Conservation (phyloP, 2,113 vertebrate species). For the Mustela nigripes region DNA sequence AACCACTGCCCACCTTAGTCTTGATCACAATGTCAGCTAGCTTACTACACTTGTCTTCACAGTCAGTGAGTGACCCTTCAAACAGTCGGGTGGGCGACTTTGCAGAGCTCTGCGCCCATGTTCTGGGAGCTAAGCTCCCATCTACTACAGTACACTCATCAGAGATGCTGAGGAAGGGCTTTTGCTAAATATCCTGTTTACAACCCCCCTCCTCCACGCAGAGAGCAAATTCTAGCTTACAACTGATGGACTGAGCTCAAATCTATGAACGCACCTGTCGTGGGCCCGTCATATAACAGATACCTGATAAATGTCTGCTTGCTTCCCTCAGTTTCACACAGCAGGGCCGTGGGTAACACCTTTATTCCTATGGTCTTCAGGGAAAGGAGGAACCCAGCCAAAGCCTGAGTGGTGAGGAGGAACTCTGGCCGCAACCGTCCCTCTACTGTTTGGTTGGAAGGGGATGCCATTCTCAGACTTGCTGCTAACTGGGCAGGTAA, state of each 20-base stretch:
- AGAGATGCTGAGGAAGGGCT: background rate
- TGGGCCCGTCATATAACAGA: background rate
- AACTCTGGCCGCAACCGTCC: background rate
- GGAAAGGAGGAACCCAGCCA: background rate
- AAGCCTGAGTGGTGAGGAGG: background rate
- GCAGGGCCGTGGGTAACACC: background rate
- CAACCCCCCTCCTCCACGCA: background rate
- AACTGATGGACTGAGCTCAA: background rate
- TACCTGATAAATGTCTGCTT: fast-evolving
- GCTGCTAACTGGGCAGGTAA: background rate
- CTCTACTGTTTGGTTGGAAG: background rate
- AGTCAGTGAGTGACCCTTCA: background rate
- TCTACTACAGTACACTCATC: background rate
- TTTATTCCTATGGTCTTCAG: background rate
- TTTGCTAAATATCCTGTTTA: background rate
- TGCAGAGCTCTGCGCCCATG: background rate
- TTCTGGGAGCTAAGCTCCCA: background rate
- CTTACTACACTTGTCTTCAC: background rate
- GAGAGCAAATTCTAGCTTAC: background rate
- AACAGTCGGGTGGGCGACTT: fast-evolving
- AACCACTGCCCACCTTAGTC: background rate
- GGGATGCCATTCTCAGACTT: background rate
- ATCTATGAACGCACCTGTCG: background rate
- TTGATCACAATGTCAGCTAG: background rate
- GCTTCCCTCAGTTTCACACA: background rate